A percentile compares a stretch with the other conserved stretches of the same genome.
Conservation (phyloP, 2,888 invertebrate genomes). For the Ichneumoninae sp. region DNA sequence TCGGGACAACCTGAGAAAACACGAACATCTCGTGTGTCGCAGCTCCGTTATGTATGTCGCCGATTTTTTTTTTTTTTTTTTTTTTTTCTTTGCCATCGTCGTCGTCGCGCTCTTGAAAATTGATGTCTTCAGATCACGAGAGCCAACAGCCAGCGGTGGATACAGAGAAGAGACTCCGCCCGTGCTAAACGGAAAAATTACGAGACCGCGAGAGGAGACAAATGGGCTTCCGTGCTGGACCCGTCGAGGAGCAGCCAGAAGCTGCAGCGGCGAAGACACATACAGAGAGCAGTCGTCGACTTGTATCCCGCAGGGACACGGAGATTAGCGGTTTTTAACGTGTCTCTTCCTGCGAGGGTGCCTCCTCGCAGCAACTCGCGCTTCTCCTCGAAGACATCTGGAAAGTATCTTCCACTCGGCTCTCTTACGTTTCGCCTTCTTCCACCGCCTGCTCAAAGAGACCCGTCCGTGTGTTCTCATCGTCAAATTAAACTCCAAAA, state of each 20-base stretch:
- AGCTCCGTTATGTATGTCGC: neutral
- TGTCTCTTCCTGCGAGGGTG: constrained; percentile 74
- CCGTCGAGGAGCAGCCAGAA: constrained; percentile 20
- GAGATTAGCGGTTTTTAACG: constrained; percentile 82
- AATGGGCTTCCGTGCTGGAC: constrained; percentile 59
- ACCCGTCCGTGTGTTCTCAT: neutral
- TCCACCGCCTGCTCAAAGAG: constrained; percentile 24
- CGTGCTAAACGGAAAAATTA: constrained; percentile 64
- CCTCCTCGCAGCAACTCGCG: constrained; percentile 30
- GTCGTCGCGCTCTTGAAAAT: constrained; percentile 65
- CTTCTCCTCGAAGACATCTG: constrained; percentile 73
- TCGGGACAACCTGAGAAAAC: constrained; percentile 76
- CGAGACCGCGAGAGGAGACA: constrained; percentile 62
- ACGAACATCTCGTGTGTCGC: constrained; percentile 66
- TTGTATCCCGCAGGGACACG: constrained; percentile 69
- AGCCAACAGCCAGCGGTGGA: constrained; percentile 68
- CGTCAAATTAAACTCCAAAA: neutral
- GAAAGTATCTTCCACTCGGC: constrained; percentile 73
- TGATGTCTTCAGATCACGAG: constrained; percentile 76
- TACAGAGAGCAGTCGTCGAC: constrained; percentile 40
- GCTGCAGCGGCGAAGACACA: constrained; percentile 1
- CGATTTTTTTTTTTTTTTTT: constrained; percentile 1
- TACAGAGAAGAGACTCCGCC: constrained; percentile 51
- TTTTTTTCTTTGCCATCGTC: constrained; percentile 11
- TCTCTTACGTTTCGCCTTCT: constrained; percentile 31